Evolutionary conservation across 2,113 vertebrate species (phyloP).

Genomic region (Hippocampus abdominalis): DNA sequence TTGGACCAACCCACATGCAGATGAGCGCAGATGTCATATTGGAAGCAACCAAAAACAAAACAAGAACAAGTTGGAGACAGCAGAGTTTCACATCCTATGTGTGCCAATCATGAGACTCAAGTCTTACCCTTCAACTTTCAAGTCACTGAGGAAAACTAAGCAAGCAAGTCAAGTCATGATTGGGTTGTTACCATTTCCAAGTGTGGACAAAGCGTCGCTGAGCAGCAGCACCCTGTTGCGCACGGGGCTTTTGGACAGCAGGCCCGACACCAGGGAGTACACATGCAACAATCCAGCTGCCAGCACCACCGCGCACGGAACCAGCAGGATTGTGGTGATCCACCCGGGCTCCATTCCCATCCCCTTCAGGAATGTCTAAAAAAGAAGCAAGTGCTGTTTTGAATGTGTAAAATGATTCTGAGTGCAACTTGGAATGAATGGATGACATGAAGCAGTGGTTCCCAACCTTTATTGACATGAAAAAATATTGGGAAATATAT

Average conservation of each 20-base stretch:
- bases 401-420: background rate
- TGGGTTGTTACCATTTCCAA: constrained; percentile 82
- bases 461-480: background rate
- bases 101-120: too few species aligned
- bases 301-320: constrained; percentile 78
- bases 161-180: background rate
- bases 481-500: too few species aligned
- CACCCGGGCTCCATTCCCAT: constrained; percentile 77
- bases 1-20: constrained; percentile 40
- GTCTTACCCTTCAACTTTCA: background rate
- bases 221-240: constrained; percentile 92
- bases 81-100: too few species aligned
- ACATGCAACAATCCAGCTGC: constrained; percentile 84
- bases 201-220: constrained; percentile 82
- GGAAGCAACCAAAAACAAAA: background rate
- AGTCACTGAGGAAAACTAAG: background rate
- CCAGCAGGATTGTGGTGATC: constrained; percentile 67
- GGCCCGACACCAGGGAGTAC: constrained; percentile 71
- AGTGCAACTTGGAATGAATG: background rate
- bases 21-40: background rate
- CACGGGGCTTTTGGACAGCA: constrained; percentile 82
- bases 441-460: background rate
- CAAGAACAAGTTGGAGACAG: background rate
- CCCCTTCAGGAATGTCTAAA: constrained; percentile 34
- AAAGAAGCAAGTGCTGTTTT: background rate